phyloP scores from a whole-genome alignment of 2,797 vertebrate genomes.

The Phalanger gymnotis region DNA sequence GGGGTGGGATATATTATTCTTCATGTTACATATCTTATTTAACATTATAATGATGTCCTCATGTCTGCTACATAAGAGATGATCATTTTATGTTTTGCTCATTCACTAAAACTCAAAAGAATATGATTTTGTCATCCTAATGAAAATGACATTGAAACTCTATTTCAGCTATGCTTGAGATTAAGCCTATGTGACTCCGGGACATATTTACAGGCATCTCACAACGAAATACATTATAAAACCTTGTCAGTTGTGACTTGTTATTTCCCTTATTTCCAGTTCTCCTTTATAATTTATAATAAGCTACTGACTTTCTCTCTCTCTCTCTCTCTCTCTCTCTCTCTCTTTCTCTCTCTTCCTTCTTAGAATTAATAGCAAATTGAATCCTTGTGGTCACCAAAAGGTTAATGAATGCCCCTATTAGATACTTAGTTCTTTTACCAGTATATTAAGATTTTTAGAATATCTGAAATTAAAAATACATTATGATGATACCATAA shows the following conservation, averaged over 20 bases:
- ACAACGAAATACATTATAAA: neutral
- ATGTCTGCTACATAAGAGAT: neutral
- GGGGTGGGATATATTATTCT: neutral
- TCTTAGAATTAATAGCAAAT: conserved; percentile 14
- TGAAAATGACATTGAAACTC: conserved; percentile 1
- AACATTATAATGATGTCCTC: neutral
- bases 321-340: neutral
- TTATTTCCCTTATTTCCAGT: conserved; percentile 33
- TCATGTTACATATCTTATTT: neutral
- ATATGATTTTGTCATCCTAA: neutral
- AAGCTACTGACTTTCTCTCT: neutral
- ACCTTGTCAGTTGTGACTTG: neutral
- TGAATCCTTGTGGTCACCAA: neutral
- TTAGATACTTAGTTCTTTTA: neutral
- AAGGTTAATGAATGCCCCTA: neutral
- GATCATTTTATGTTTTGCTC: neutral
- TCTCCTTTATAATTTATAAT: neutral
- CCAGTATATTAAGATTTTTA: conserved; percentile 5
- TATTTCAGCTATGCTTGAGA: neutral
- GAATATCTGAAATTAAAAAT: conserved; percentile 18
- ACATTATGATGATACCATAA: neutral
- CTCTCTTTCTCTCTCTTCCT: neutral
- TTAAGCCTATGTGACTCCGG: conserved; percentile 13
- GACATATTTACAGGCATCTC: neutral
- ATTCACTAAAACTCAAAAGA: neutral